Percentiles rank a stretch among this genome's conserved stretches.
Evolutionary conservation across 2,888 invertebrate genomes (phyloP).

Genomic region (Thymelicus lineola): DNA sequence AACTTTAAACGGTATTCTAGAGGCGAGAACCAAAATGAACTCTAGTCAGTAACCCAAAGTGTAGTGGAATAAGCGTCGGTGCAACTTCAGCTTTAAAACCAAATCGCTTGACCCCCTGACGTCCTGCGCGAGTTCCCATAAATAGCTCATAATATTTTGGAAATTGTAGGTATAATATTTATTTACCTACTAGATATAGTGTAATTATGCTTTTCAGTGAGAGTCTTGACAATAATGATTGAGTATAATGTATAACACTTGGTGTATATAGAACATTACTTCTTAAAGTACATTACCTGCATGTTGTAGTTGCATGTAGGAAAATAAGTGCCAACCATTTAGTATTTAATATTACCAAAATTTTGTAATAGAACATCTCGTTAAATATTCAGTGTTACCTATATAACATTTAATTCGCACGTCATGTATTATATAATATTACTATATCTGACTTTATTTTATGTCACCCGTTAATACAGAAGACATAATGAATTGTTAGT

Average conservation of each 20-base stretch:
- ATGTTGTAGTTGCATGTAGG: not conserved
- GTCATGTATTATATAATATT: too few relatives aligned
- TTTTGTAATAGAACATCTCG: not conserved
- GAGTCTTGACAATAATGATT: constrained; percentile 47
- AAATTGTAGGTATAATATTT: constrained; percentile 6
- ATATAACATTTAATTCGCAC: not conserved
- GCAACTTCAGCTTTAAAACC: constrained; percentile 46
- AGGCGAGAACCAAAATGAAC: constrained; percentile 8
- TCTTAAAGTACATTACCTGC: not conserved
- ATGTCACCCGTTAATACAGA: too few relatives aligned
- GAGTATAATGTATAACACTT: not conserved
- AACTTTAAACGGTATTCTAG: not conserved
- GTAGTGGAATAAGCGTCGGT: constrained; percentile 41
- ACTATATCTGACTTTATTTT: too few relatives aligned
- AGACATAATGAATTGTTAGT: too few relatives aligned
- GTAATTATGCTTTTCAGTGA: constrained; percentile 9
- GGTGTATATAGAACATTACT: not conserved
- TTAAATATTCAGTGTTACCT: not conserved
- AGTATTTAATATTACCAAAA: not conserved
- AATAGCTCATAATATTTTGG: constrained; percentile 7
- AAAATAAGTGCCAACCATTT: not conserved
- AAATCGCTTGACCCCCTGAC: constrained; percentile 36
- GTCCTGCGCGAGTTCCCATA: constrained; percentile 8
- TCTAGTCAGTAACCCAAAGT: constrained; percentile 38
- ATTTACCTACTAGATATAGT: not conserved